Base-by-base conservation (phyloP, 2,113 vertebrate genomes). In the Sturnus vulgaris region DNA sequence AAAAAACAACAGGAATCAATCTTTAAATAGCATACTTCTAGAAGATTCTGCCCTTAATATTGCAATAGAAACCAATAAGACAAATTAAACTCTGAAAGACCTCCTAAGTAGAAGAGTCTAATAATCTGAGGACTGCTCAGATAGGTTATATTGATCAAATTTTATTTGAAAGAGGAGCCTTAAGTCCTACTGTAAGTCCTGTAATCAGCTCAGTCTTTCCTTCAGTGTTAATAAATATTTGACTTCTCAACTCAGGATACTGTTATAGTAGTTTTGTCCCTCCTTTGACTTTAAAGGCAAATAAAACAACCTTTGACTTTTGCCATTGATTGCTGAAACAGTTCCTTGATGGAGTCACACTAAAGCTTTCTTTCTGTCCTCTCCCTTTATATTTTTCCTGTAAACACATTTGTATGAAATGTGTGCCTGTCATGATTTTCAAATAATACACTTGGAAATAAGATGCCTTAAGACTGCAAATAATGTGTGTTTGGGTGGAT, bases 241-340 rank as follows among this genome's bases (percentile, higher is more conserved):
- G 91, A 86, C 84, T 95, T 97, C 93, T 96, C 95, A 93, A 92
- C 95, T 92, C 93, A 78, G 85, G 91, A 97, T 98, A 97, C 92
- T 95, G 97, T 96, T 92, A 97, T 88, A 95, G 96, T 95, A 97
- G 95, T 97, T 93, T 97, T 87, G 91, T 97, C 97, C 78, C 77
- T 92, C 95, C 97, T 97, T 96, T 94, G 97, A 97, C 97, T 97
- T 96, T 91, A 92, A 91, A 80, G 84, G 40, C 75, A 95, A 95
- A 97, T 90, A 75, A 80, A 87, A 88, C 96, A 97, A 98, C 97
- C 97, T 98, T 97, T 98, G 97, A 97, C 95, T 98, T 98, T 95
- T 94, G 31, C 63, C 97, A 98, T 96, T 92, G 97, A 98, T 97
- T 96, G 30, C 17, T 79, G 70, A 94, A 93, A 65, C 63, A 73